phyloP scores from a whole-genome alignment of 2,888 invertebrate genomes.

The Venustoraphidia nigricollis region DNA sequence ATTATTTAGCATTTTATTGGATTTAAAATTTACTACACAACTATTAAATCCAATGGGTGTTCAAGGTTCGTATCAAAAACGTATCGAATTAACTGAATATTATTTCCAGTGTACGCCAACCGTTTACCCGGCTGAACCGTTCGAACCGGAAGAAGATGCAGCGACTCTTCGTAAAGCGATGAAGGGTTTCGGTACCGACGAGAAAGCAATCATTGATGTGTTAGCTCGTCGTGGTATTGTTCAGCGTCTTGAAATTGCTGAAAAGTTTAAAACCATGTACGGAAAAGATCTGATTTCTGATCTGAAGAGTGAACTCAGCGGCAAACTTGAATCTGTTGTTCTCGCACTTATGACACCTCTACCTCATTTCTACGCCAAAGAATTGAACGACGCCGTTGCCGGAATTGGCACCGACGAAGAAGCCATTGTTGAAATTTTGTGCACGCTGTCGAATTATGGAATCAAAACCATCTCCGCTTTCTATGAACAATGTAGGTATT shows the following conservation, averaged over 20 bases:
- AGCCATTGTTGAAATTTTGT: conserved; percentile 83
- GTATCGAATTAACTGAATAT: conserved; percentile 7
- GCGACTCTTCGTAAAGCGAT: conserved; percentile 74
- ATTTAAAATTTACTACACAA: too few relatives aligned
- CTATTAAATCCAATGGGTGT: too few relatives aligned
- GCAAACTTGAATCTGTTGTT: conserved; percentile 79
- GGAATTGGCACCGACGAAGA: conserved; percentile 83
- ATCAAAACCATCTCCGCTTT: conserved; percentile 72
- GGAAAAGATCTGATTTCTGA: conserved; percentile 72
- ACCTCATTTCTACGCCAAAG: conserved; percentile 82
- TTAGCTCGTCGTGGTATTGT: conserved; percentile 77
- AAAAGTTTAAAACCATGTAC: conserved; percentile 81
- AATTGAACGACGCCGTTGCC: conserved; percentile 72
- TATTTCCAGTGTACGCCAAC: conserved; percentile 65
- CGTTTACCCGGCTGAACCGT: conserved; percentile 73
- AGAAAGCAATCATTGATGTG: conserved; percentile 80
- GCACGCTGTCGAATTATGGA: conserved; percentile 81
- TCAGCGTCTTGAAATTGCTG: conserved; percentile 80
- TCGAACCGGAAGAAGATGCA: conserved; percentile 74
- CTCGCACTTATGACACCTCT: conserved; percentile 82
- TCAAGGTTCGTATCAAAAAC: too few relatives aligned
- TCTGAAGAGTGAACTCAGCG: conserved; percentile 76
- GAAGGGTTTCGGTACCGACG: conserved; percentile 88
- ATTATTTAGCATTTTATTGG: too few relatives aligned
- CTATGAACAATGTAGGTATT: conserved; percentile 58